These are phyloP conservation scores for Hydrolagus colliei DNA, from an alignment of 2,797 vertebrate genomes.

Conservation along the genomic window DNA sequence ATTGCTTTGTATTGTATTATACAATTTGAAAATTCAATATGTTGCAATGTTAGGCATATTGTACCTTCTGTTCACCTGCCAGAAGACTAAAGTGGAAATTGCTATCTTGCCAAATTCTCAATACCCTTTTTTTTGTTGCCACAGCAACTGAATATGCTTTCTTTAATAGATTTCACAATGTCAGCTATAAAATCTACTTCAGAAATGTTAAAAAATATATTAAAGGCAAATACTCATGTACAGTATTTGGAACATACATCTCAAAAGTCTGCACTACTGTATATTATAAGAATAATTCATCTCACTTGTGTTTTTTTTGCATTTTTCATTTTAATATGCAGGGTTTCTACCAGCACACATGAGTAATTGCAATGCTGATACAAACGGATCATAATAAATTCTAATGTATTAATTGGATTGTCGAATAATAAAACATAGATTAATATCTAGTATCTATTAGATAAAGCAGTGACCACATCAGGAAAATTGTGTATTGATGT, in stretches of 20 bases:
- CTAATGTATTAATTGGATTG: too few relatives aligned
- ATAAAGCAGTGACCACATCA: too few relatives aligned
- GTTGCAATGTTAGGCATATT: neutral
- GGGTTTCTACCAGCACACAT: too few relatives aligned
- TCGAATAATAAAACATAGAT: too few relatives aligned
- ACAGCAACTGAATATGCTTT: neutral
- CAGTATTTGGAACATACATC: neutral
- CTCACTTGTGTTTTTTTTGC: neutral
- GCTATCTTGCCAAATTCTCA: neutral
- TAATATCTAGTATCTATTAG: too few relatives aligned
- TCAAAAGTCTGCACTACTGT: neutral
- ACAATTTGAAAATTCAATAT: neutral
- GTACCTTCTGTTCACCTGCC: neutral
- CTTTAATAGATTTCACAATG: neutral
- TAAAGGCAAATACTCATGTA: neutral
- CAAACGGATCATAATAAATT: too few relatives aligned
- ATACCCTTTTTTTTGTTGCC: neutral
- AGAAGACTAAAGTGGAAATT: neutral
- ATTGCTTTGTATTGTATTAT: neutral
- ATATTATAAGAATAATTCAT: neutral
- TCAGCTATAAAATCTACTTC: neutral
- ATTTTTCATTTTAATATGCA: too few relatives aligned
- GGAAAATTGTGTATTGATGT: too few relatives aligned
- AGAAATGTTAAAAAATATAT: neutral
- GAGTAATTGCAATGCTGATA: too few relatives aligned